A percentile compares a stretch with the other conserved stretches of the same genome.
These are phyloP conservation scores for Chymomyza fuscimana DNA, from an alignment of 2,888 invertebrate genomes.

Conservation along the genomic window DNA sequence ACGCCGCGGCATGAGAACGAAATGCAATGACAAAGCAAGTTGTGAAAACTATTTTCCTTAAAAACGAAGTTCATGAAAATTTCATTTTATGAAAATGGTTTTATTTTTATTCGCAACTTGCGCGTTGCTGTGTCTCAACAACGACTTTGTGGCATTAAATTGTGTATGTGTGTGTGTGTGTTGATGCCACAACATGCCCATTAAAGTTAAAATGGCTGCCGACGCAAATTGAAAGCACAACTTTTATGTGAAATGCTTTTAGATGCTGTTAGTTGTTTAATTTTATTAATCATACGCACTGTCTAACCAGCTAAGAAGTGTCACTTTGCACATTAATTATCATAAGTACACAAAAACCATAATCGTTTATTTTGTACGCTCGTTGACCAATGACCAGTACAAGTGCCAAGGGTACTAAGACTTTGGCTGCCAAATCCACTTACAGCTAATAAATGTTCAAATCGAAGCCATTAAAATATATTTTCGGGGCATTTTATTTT, in stretches of 20 bases:
- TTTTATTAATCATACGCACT: conserved; percentile 53
- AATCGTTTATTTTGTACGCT: conserved; percentile 40
- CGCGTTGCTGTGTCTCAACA: not conserved
- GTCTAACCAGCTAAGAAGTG: conserved; percentile 11
- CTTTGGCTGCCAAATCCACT: conserved; percentile 22
- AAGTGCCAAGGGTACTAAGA: not conserved
- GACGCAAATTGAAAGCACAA: conserved; percentile 3
- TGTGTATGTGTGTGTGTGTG: conserved; percentile 30
- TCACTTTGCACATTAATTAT: conserved; percentile 29
- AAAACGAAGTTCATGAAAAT: conserved; percentile 51
- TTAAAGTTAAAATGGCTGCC: conserved; percentile 31
- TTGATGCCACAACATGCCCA: conserved; percentile 52
- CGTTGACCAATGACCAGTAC: not conserved
- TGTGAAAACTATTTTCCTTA: conserved; percentile 50
- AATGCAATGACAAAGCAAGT: conserved; percentile 57
- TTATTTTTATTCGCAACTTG: conserved; percentile 5
- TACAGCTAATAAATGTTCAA: conserved; percentile 33
- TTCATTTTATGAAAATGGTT: conserved; percentile 30
- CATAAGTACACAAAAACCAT: conserved; percentile 38
- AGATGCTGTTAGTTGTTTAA: not conserved
- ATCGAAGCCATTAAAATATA: conserved; percentile 59
- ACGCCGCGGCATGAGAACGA: conserved; percentile 23
- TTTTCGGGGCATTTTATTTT: conserved; percentile 56
- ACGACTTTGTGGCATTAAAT: conserved; percentile 39
- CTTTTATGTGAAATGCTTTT: conserved; percentile 36